Evolutionary conservation across 2,888 invertebrate genomes (phyloP).

Genomic region (Idaea biselata): DNA sequence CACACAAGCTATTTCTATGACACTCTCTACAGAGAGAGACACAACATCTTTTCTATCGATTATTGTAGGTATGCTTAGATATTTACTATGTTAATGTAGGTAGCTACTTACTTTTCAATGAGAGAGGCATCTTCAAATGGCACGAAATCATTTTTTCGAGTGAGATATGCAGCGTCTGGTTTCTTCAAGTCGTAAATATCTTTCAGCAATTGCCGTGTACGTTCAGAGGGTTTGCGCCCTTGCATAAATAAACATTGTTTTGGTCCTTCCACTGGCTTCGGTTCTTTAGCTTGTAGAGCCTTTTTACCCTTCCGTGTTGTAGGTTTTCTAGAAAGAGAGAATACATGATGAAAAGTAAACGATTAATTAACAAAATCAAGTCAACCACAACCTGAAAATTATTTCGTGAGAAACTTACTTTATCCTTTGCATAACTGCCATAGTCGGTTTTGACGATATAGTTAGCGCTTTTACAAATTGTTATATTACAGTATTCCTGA

Average conservation of each 20-base stretch:
- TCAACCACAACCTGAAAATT: background rate
- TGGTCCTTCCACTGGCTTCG: conserved; percentile 93
- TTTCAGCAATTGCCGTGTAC: conserved; percentile 86
- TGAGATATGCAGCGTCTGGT: conserved; percentile 88
- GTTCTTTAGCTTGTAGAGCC: conserved; percentile 88
- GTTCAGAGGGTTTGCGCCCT: conserved; percentile 89
- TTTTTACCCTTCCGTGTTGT: conserved; percentile 94
- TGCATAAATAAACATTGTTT: conserved; percentile 92
- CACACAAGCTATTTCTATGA: too few relatives aligned
- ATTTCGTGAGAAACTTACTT: conserved; percentile 44
- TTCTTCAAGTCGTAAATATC: conserved; percentile 94
- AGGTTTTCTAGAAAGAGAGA: conserved; percentile 86
- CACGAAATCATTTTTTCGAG: conserved; percentile 91
- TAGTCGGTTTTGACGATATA: conserved; percentile 24
- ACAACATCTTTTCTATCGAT: too few relatives aligned
- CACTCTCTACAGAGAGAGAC: too few relatives aligned
- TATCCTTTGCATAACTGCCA: conserved; percentile 69
- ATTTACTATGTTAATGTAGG: too few relatives aligned
- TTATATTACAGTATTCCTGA: too few relatives aligned
- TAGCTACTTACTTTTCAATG: conserved; percentile 83
- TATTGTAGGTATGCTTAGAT: too few relatives aligned
- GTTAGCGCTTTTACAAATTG: too few relatives aligned
- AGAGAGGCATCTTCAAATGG: conserved; percentile 95
- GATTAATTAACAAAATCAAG: background rate
- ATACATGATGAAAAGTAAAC: background rate